Base-by-base conservation (phyloP, 2,797 vertebrate species). In the Dromococcyx pavoninus region DNA sequence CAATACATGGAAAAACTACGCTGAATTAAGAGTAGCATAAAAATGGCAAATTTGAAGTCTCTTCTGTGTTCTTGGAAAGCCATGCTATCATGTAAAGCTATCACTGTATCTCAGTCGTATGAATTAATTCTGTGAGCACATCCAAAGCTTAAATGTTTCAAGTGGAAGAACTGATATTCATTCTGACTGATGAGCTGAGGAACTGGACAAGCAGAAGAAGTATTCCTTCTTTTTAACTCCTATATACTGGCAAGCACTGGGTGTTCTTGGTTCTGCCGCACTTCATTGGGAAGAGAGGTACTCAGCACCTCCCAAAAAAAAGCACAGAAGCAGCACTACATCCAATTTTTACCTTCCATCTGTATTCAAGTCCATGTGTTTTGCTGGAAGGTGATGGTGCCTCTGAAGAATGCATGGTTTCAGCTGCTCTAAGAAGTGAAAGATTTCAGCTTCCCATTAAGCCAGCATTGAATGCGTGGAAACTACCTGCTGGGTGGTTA, bases 351-450 rank as follows among this genome's bases (percentile, higher is more conserved):
- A 51, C 39, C 25, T 18, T 46, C 60, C 43, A 71, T 96, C 91
- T 89, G 17, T 94, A 86, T 93, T 93, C 80, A 79, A 48, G 57
- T 92, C 91, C 56, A 17, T 75, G 19, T 79, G 73, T 94, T 94
- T 78, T 87, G 39, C 25, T 88, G 51, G 51, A 94, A 86, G 66
- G 85, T 71, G 87, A 22, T 1, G 10, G 53, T 81, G 76, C 48
- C 28, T 93, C 92, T 92, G 82, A 92, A 83, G 92, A 88, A 56
- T 37, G 46, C 51, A 27, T 74, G n/a, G 46, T 72, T 91, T 94
- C 39, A 85, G 35, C 71, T 87, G 71, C 80, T 86, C 32, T 41
- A 23, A 81, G 62, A n/a, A 90, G 64, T 39, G 41, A 37, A 71
- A 79, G 61, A 73, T 81, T 51, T 64, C 30, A 73, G 44, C 22